These are phyloP conservation scores for Archaeoteleia sp. DNA, from an alignment of 2,888 invertebrate genomes.

Conservation along the genomic window DNA sequence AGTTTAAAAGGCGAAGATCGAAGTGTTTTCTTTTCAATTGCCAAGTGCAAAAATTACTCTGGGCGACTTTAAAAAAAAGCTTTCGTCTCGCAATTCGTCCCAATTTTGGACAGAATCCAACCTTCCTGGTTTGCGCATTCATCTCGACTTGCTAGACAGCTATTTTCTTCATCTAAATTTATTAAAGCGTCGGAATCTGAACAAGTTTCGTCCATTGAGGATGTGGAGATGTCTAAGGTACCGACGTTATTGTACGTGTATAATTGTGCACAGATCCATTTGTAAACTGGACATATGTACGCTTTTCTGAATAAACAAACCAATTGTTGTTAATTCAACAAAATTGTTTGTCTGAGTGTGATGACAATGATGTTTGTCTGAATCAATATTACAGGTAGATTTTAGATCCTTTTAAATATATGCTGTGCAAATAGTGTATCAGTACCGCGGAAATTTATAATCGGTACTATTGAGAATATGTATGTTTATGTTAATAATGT, in stretches of 20 bases:
- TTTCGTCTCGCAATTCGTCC: constrained; percentile 12
- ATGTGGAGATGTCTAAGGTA: background rate
- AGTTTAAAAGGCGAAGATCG: constrained; percentile 27
- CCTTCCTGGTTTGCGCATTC: constrained; percentile 27
- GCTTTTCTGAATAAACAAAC: too few species aligned
- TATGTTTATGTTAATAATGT: too few species aligned
- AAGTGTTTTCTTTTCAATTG: constrained; percentile 19
- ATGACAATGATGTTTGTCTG: too few species aligned
- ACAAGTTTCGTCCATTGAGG: constrained; percentile 6
- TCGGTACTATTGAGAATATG: too few species aligned
- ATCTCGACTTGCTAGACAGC: constrained; percentile 24
- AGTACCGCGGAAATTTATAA: too few species aligned
- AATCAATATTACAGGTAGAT: too few species aligned
- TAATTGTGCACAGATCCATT: too few species aligned
- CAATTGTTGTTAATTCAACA: too few species aligned
- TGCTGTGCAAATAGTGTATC: too few species aligned
- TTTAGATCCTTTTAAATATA: too few species aligned
- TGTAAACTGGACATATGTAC: too few species aligned
- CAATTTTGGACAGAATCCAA: constrained; percentile 34
- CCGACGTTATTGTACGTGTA: constrained; percentile 1
- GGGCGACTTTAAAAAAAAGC: constrained; percentile 25
- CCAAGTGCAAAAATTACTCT: background rate
- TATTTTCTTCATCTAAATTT: constrained; percentile 1
- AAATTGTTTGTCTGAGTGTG: too few species aligned
- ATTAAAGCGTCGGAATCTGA: constrained; percentile 45